Evolutionary conservation across 2,888 invertebrate species (phyloP).

Genomic region (Pristionchus arcanus): DNA sequence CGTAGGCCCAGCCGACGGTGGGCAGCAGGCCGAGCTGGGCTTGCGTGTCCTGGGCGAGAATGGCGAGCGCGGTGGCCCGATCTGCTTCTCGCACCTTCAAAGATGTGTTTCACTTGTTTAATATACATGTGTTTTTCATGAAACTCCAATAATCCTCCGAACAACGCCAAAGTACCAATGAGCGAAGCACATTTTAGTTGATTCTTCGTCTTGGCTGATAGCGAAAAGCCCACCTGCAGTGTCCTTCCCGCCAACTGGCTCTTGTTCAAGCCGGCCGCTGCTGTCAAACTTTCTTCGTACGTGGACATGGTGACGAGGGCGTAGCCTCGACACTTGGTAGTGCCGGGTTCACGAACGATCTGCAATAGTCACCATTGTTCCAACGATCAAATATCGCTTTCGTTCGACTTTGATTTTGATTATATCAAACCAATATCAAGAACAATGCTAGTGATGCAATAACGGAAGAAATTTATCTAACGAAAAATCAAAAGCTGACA

Average conservation of each 20-base stretch:
- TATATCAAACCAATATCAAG: too few species aligned
- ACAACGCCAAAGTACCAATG: background rate
- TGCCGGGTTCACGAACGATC: slow-evolving; percentile 92
- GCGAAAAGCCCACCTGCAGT: slow-evolving; percentile 86
- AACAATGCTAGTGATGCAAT: too few species aligned
- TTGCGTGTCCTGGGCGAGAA: slow-evolving; percentile 50
- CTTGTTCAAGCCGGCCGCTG: slow-evolving; percentile 96
- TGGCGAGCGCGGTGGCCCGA: slow-evolving; percentile 48
- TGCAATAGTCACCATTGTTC: too few species aligned
- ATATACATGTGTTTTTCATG: too few species aligned
- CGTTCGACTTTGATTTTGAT: too few species aligned
- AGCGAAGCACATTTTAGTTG: too few species aligned
- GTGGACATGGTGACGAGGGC: slow-evolving; percentile 99
- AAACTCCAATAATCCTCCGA: background rate
- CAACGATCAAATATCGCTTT: too few species aligned
- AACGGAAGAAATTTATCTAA: too few species aligned
- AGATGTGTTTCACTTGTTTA: too few species aligned
- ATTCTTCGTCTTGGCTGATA: background rate
- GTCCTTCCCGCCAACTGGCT: slow-evolving; percentile 95
- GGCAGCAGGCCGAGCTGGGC: slow-evolving; percentile 35
- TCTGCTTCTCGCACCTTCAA: slow-evolving; percentile 52
- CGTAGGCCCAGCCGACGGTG: slow-evolving; percentile 36
- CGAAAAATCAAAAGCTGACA: too few species aligned
- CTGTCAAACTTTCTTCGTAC: slow-evolving; percentile 96
- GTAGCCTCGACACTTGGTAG: slow-evolving; percentile 98